phyloP scores from a whole-genome alignment of 1,140 invertebrate species.

The Onthophagus taurus region DNA sequence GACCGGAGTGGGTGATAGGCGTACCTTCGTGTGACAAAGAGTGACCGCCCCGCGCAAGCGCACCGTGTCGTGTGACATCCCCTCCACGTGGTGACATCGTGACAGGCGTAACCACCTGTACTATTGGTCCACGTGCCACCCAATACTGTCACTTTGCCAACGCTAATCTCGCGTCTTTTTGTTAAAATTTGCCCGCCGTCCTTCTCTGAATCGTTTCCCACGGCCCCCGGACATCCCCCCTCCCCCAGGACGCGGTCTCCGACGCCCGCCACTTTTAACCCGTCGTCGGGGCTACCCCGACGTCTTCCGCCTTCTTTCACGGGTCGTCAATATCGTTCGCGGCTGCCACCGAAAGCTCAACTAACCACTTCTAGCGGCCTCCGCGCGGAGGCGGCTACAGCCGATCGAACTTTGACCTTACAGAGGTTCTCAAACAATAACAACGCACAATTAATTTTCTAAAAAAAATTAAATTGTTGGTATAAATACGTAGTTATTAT shows the following conservation, averaged over 20 bases:
- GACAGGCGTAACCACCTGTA: constrained; percentile 37
- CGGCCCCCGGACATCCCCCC: too few species aligned
- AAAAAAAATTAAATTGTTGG: background rate
- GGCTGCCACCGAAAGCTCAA: constrained; percentile 7
- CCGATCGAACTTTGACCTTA: constrained; percentile 17
- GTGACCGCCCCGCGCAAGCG: constrained; percentile 35
- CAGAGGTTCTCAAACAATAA: constrained; percentile 12
- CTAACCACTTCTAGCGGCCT: constrained; percentile 13
- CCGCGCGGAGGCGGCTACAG: constrained; percentile 12
- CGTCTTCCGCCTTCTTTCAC: constrained; percentile 3
- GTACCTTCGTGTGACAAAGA: constrained; percentile 35
- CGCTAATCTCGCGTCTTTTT: constrained; percentile 12
- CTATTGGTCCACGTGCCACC: constrained; percentile 34
- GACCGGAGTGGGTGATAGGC: constrained; percentile 32
- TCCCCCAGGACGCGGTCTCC: background rate
- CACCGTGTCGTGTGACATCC: constrained; percentile 34
- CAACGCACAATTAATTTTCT: background rate
- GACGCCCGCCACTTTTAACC: background rate
- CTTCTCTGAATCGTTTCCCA: background rate
- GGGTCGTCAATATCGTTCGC: too few species aligned
- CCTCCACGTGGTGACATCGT: constrained; percentile 32
- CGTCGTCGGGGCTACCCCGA: background rate
- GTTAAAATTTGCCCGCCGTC: background rate
- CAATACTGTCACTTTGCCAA: constrained; percentile 26
- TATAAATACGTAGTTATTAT: too few species aligned